A percentile compares a stretch with the other conserved stretches of the same genome.
Evolutionary conservation across 2,113 vertebrate species (phyloP).

Genomic region (Ellobius talpinus): DNA sequence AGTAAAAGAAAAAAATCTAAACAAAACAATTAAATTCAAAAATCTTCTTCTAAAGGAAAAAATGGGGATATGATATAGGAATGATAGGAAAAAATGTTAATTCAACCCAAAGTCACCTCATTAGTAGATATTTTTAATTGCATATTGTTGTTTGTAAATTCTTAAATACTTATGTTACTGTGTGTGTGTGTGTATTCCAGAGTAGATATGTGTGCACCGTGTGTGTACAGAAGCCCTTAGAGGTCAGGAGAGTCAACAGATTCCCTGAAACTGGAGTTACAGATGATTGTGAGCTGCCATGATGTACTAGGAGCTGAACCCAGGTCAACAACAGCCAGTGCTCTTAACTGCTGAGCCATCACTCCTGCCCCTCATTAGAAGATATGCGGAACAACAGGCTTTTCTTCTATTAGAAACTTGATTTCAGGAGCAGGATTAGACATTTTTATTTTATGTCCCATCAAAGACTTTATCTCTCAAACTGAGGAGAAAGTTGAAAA

Average conservation of each 20-base stretch:
- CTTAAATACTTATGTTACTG: neutral
- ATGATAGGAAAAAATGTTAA: no score
- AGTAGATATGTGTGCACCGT: neutral
- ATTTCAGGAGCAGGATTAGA: neutral
- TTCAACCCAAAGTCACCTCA: neutral
- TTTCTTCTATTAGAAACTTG: neutral
- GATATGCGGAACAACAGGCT: neutral
- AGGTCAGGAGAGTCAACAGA: neutral
- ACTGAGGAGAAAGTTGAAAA: neutral
- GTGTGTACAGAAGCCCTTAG: neutral
- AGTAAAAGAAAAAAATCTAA: no score
- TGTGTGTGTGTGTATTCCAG: neutral
- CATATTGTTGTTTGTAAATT: neutral
- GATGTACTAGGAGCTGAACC: neutral
- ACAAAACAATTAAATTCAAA: no score
- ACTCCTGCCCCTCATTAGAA: neutral
- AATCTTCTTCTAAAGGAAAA: no score
- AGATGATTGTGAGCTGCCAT: neutral
- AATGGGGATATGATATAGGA: no score
- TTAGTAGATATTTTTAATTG: neutral
- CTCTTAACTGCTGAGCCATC: neutral
- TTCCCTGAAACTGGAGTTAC: neutral
- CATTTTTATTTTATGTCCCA: conserved; percentile 4
- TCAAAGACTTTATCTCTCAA: neutral
- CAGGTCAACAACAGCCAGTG: neutral